phyloP scores from a whole-genome alignment of 2,113 vertebrate genomes.

The Cyanoliseus patagonus region DNA sequence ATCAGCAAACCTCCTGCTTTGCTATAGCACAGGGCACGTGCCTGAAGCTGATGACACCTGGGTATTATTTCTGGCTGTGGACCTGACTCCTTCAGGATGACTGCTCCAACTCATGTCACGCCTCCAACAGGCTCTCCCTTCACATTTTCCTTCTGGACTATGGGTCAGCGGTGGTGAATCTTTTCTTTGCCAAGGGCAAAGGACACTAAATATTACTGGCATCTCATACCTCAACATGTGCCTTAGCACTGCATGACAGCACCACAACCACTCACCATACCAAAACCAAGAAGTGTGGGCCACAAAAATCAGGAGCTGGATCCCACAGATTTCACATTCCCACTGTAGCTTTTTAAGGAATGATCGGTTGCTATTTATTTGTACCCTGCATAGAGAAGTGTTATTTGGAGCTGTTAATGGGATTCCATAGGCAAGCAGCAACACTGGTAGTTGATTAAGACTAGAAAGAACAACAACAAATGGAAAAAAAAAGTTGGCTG shows the following conservation, averaged over 20 bases:
- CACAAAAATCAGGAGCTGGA: not conserved
- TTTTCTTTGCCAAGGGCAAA: not conserved
- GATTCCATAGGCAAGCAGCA: not conserved
- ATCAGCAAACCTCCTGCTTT: not conserved
- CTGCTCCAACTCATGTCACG: not conserved
- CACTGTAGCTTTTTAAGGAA: not conserved
- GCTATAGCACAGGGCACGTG: not conserved
- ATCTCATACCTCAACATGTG: not conserved
- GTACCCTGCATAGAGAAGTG: not conserved
- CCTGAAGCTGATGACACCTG: not conserved
- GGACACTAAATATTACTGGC: not conserved
- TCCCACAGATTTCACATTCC: not conserved
- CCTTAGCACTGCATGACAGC: not conserved
- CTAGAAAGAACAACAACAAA: not conserved
- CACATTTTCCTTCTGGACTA: not conserved
- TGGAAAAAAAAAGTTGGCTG: no score
- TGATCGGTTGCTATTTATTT: not conserved
- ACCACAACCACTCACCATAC: not conserved
- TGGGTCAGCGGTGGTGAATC: not conserved
- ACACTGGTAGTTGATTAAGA: not conserved
- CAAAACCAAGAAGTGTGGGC: not conserved
- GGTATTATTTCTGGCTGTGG: slow-evolving; percentile 2
- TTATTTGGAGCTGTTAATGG: not conserved
- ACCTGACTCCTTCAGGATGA: not conserved
- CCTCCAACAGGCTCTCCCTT: not conserved